Evolutionary conservation across 2,113 vertebrate genomes (phyloP), one percentile per base, ranked within the genome.

Genomic region (Oreotrochilus melanogaster): DNA sequence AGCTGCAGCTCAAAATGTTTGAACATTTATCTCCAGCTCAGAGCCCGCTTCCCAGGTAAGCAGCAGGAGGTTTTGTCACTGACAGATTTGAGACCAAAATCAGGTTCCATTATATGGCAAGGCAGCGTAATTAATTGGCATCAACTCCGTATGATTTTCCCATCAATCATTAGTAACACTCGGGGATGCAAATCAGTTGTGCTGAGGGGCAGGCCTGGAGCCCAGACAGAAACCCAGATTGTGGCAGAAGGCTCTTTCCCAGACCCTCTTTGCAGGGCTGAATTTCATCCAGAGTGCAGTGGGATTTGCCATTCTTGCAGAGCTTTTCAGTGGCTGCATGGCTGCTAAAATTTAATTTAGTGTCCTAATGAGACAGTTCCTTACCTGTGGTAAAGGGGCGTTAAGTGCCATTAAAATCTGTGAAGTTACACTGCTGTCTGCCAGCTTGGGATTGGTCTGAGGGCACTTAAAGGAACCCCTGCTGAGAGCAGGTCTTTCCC

Each of bases 181-280:
- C 2, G 1, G 60, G 57, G 89, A 87, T 92, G 94, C 89, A 96
- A 93, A 95, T 97, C 86, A 91, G 66, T 23, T 50, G 18, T 0
- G 15, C 82, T 79, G 81, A 94, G 79, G 75, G 88, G 88, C 92
- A 92, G 73, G 69, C 86, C 73, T 78, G 56, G 39, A 74, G 82
- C 89, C 82, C 80, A 90, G 82, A 96, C 90, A 96, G 96, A 95
- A 96, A 73, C 84, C 81, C 75, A 51, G 92, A 96, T 81, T 92
- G 71, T 92, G 73, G 74, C 86, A 48, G 39, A 86, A 93, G 82
- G 87, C 81, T 92, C 67, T 91, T 89, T 95, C 95, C 85, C 80
- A 93, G 89, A 72, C 86, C 56, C 57, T 93, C 48, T 92, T 66
- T 91, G 76, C 50, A 84, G 53, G 80, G 65, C 75, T 72, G 72